Base-by-base conservation (phyloP, 1,140 invertebrate genomes). In the Hyles vespertilio region DNA sequence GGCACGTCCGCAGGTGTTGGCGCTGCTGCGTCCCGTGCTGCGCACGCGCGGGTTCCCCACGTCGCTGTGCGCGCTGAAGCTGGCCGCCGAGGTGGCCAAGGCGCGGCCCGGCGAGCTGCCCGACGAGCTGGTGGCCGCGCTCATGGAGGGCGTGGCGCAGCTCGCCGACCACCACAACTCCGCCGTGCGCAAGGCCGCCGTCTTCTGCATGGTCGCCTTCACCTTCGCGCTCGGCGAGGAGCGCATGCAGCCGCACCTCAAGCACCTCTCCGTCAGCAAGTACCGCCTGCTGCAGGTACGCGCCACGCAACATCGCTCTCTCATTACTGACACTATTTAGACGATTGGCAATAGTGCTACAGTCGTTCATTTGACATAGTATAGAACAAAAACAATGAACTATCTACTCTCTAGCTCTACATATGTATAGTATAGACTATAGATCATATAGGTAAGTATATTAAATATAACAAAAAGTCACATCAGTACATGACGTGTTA, bases 191-290 rank as follows among this genome's bases (percentile, higher is more conserved):
- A 98, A 99, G 82, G 96, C 96, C 61, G 95, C 96, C 6, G 96
- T 98, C 1, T 98, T 99, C 85, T 98, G 96, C 78, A 97, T 99
- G 93, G 98, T 99, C 3, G 95, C 96, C 36, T 93, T 98, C 58
- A 95, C 98, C 67, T 92, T 94, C 67, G 93, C 93, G 10, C 93
- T 98, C 3, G 97, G 97, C 2, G 96, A 98, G 71, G 94, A 94
- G 12, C 89, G 91, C 32, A 91, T 99, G 72, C 91, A 94, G 66
- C 95, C 95, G 0, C 94, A 97, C 78, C 89, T 98, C 33, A 91
- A 91, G 32, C 91, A 92, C 22, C 89, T 99, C 7, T 95, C 94
- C 65, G 94, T 95, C 60, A 97, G 96, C 84, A 98, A 98, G 91
- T 89, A 94, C 65, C 67, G 89, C 3, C 72, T 89, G 22, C 54